Evolutionary conservation across 2,888 invertebrate species (phyloP).

Genomic region (Standfussiana lucernea): DNA sequence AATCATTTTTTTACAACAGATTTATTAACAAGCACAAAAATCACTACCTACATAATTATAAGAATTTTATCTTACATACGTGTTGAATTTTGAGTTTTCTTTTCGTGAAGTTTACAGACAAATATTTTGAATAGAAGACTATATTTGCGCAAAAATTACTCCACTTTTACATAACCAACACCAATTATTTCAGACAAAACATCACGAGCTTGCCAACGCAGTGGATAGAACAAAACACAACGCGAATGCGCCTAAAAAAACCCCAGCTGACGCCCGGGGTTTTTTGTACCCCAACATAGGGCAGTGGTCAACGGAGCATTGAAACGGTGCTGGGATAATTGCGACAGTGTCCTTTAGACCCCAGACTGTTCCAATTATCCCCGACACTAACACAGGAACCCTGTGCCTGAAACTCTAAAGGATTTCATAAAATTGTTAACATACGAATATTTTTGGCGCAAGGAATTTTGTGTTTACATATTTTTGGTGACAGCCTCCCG

Average conservation of each 20-base stretch:
- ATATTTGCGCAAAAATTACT: background rate
- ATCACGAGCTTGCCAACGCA: constrained; percentile 35
- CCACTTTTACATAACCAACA: background rate
- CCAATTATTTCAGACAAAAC: constrained; percentile 33
- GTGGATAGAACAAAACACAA: constrained; percentile 31
- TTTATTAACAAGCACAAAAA: background rate
- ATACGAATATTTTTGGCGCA: constrained; percentile 26
- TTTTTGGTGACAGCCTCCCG: constrained; percentile 18
- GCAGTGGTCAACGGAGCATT: constrained; percentile 59
- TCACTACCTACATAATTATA: background rate
- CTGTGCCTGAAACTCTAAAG: constrained; percentile 30
- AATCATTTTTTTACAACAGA: background rate
- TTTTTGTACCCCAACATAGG: constrained; percentile 36
- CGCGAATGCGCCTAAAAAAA: constrained; percentile 31
- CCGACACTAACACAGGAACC: constrained; percentile 35
- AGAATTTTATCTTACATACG: background rate
- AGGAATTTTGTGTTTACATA: constrained; percentile 19
- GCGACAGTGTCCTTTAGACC: constrained; percentile 50
- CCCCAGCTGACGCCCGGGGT: background rate
- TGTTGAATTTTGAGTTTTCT: background rate
- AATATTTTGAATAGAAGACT: background rate
- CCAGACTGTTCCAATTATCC: constrained; percentile 61
- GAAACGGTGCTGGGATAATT: constrained; percentile 61
- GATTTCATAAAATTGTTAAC: constrained; percentile 47
- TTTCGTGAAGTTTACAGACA: background rate